Percentiles rank a stretch among this genome's conserved stretches.
Evolutionary conservation across 2,888 invertebrate genomes (phyloP).

Genomic region (Archips xylosteana): DNA sequence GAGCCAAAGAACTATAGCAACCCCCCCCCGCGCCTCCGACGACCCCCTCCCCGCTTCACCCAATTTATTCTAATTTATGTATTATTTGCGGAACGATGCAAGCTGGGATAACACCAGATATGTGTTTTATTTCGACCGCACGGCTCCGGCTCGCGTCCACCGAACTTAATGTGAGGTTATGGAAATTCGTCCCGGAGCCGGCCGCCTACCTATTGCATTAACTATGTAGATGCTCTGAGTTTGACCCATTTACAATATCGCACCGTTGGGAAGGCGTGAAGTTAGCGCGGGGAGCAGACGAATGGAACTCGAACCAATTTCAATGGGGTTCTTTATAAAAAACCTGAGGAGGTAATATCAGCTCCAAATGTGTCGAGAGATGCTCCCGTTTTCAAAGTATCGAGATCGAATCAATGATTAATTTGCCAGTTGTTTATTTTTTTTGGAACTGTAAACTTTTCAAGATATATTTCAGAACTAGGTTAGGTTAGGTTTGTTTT

Average conservation of each 20-base stretch:
- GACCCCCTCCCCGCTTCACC: neutral
- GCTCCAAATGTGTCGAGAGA: too few species aligned
- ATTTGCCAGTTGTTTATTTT: too few species aligned
- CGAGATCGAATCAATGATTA: too few species aligned
- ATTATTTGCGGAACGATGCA: constrained; percentile 13
- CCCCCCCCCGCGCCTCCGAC: neutral
- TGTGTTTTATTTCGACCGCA: constrained; percentile 7
- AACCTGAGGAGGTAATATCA: too few species aligned
- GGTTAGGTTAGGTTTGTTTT: too few species aligned
- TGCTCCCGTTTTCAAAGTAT: too few species aligned
- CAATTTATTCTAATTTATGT: constrained; percentile 9
- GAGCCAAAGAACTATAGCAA: neutral
- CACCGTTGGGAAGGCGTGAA: neutral
- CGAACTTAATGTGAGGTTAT: constrained; percentile 5
- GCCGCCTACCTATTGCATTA: neutral
- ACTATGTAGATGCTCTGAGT: neutral
- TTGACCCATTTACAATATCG: neutral
- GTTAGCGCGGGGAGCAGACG: neutral
- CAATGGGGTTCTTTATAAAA: neutral
- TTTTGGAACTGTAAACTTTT: too few species aligned
- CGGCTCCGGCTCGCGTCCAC: too few species aligned
- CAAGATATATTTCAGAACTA: too few species aligned
- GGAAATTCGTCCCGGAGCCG: neutral
- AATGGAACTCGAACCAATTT: neutral
- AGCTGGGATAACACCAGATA: constrained; percentile 14